These are phyloP conservation scores for Cistogaster globosa DNA, from an alignment of 2,888 invertebrate genomes.

Conservation along the genomic window DNA sequence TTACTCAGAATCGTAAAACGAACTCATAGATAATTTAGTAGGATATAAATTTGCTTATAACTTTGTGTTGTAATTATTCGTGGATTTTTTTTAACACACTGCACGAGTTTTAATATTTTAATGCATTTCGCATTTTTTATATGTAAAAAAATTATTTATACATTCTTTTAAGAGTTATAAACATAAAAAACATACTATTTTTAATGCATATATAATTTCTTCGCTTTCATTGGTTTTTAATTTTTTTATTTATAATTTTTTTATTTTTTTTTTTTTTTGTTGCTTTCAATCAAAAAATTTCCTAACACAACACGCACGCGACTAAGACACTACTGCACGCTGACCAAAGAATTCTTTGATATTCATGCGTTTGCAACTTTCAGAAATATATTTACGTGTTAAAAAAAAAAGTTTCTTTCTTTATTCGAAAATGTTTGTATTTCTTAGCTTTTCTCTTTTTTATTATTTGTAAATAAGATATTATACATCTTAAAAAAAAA, in stretches of 20 bases:
- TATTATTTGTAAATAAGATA: slow-evolving; percentile 42
- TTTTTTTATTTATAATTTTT: too few relatives aligned
- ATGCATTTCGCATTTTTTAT: neutral
- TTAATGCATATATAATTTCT: slow-evolving; percentile 26
- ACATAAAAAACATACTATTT: slow-evolving; percentile 10
- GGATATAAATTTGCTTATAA: slow-evolving; percentile 24
- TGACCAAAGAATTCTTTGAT: slow-evolving; percentile 18
- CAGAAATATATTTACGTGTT: neutral
- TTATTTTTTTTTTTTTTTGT: slow-evolving; percentile 7
- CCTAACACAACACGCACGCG: slow-evolving; percentile 66
- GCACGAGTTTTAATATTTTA: neutral
- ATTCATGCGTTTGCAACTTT: slow-evolving; percentile 63
- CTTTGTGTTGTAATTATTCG: neutral
- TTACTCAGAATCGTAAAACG: slow-evolving; percentile 81
- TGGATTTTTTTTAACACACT: neutral
- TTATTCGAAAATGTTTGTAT: neutral
- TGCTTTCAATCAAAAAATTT: slow-evolving; percentile 6
- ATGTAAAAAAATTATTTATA: neutral
- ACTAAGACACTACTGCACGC: slow-evolving; percentile 53
- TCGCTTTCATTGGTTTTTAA: too few relatives aligned
- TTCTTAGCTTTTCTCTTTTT: slow-evolving; percentile 19
- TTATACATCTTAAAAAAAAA: slow-evolving; percentile 51
- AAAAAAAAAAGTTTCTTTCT: neutral
- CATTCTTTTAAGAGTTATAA: neutral
- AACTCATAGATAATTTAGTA: slow-evolving; percentile 78